Percentiles rank a stretch among this genome's conserved stretches.
Conservation (phyloP, 1,140 invertebrate species). For the Trigoniulus corallinus region DNA sequence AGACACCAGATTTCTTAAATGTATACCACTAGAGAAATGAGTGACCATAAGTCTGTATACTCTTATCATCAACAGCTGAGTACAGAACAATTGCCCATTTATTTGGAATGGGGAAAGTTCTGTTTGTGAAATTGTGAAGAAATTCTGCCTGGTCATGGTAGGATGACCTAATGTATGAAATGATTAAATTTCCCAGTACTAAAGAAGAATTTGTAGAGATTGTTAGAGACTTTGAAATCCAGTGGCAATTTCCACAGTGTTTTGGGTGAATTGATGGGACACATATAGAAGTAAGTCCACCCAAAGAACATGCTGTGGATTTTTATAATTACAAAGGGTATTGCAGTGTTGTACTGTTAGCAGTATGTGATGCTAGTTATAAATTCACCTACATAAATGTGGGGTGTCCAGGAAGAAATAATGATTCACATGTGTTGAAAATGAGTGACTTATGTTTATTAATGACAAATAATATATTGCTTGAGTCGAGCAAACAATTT, state of each 20-base stretch:
- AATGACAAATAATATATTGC: too few relatives aligned
- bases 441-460: too few relatives aligned
- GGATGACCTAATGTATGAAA: not conserved
- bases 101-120: not conserved
- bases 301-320: not conserved
- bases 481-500: too few relatives aligned
- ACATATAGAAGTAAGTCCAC: not conserved
- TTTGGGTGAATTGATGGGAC: not conserved
- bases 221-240: not conserved
- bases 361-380: too few relatives aligned
- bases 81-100: not conserved
- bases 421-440: too few relatives aligned
- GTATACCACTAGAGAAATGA: not conserved
- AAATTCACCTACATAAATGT: too few relatives aligned
- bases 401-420: too few relatives aligned
- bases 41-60: not conserved
- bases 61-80: not conserved
- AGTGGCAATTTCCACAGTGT: not conserved
- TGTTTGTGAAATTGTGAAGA: not conserved
- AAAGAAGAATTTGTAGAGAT: not conserved
- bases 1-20: not conserved
- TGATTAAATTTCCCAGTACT: not conserved
- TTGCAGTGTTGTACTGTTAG: not conserved
- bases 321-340: not conserved
- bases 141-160: not conserved